These are phyloP conservation scores for Drosophila eugracilis DNA, from an alignment of 1,140 invertebrate species.

Conservation along the genomic window DNA sequence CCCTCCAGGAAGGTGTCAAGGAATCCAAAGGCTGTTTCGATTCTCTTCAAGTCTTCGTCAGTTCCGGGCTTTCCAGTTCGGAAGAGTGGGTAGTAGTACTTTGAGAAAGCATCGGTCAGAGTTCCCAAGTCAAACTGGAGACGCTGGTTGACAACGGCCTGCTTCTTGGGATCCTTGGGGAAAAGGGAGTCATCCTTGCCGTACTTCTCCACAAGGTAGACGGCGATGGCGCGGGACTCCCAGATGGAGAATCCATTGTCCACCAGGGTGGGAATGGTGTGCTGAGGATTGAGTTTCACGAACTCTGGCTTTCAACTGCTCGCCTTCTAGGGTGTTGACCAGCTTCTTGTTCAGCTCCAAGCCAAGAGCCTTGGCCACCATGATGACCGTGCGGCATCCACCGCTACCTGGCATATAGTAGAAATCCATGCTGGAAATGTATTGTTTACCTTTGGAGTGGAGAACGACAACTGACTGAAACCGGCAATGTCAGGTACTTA, in stretches of 20 bases:
- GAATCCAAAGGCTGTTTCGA: conserved; percentile 87
- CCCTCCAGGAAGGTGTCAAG: conserved; percentile 88
- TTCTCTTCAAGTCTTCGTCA: conserved; percentile 87
- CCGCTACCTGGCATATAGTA: conserved; percentile 53
- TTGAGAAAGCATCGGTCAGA: conserved; percentile 79
- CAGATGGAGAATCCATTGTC: conserved; percentile 64
- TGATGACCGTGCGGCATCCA: conserved; percentile 84
- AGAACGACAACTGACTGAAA: neutral
- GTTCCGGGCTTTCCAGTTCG: conserved; percentile 87
- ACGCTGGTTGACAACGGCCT: conserved; percentile 86
- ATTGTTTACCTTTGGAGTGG: neutral
- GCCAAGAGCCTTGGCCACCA: conserved; percentile 84
- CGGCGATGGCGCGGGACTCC: conserved; percentile 69
- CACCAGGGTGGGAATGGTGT: conserved; percentile 73
- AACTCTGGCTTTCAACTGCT: conserved; percentile 89
- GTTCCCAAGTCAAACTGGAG: conserved; percentile 87
- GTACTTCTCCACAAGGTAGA: conserved; percentile 72
- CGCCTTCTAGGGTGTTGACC: conserved; percentile 87
- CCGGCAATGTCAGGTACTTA: neutral
- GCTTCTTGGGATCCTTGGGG: conserved; percentile 86
- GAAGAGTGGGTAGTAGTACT: conserved; percentile 88
- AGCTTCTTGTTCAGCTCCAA: conserved; percentile 84
- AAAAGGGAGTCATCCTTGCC: conserved; percentile 85
- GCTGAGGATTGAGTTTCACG: conserved; percentile 74
- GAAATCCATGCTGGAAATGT: conserved; percentile 31